These are phyloP conservation scores for Chymomyza fuscimana DNA, from an alignment of 2,888 invertebrate genomes.

Conservation along the genomic window DNA sequence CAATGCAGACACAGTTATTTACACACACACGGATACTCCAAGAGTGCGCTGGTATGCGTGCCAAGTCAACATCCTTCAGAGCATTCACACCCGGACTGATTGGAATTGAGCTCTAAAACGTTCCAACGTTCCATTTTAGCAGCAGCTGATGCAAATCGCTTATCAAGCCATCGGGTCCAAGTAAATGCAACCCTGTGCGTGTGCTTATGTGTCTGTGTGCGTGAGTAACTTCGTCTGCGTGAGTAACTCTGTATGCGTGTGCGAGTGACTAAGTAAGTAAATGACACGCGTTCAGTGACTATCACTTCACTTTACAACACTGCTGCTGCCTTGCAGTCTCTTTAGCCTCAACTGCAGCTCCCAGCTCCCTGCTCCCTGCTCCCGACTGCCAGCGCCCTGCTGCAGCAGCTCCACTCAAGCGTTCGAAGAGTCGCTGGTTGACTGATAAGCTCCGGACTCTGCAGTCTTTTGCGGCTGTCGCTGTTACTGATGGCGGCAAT, in stretches of 20 bases:
- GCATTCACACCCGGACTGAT: constrained; percentile 61
- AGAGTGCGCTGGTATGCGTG: constrained; percentile 18
- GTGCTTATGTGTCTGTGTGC: constrained; percentile 1
- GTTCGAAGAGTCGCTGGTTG: constrained; percentile 8
- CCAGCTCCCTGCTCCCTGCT: constrained; percentile 54
- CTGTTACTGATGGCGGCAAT: constrained; percentile 18
- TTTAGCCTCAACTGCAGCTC: constrained; percentile 19
- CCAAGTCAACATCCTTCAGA: constrained; percentile 76
- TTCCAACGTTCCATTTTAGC: constrained; percentile 56
- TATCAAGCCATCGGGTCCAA: constrained; percentile 52
- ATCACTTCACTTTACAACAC: constrained; percentile 48
- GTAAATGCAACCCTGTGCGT: constrained; percentile 25
- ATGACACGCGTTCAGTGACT: constrained; percentile 39
- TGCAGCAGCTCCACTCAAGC: constrained; percentile 6
- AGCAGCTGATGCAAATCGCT: constrained; percentile 61
- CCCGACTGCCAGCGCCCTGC: constrained; percentile 46
- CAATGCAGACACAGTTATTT: constrained; percentile 31
- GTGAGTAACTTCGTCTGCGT: constrained; percentile 26
- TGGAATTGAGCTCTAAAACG: constrained; percentile 51
- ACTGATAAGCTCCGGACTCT: constrained; percentile 54
- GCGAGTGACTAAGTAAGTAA: constrained; percentile 28
- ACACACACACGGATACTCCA: not conserved
- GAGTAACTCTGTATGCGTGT: constrained; percentile 3
- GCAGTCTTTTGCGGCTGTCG: constrained; percentile 12
- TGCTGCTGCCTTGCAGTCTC: constrained; percentile 16